phyloP scores from a whole-genome alignment of 2,888 invertebrate species.

The Drepana falcataria region DNA sequence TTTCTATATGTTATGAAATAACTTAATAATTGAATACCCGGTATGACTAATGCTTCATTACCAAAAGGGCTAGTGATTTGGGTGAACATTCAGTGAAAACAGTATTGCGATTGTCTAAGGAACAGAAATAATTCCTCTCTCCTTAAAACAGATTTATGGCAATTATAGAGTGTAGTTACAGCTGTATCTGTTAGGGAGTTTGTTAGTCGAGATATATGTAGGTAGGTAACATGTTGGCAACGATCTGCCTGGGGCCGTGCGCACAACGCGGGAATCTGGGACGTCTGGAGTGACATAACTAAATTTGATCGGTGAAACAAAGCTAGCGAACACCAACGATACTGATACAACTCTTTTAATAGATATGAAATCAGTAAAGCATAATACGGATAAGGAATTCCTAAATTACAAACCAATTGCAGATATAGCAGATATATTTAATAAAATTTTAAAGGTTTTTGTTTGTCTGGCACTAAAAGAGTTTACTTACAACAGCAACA shows the following conservation, averaged over 20 bases:
- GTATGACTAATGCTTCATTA: no score
- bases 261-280: constrained; percentile 70
- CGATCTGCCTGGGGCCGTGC: constrained; percentile 66
- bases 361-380: constrained; percentile 2
- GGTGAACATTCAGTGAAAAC: constrained; percentile 7
- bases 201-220: constrained; percentile 52
- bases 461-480: no score
- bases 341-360: constrained; percentile 35
- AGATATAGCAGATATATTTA: no score
- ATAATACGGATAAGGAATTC: not conserved
- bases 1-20: no score
- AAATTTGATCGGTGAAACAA: constrained; percentile 73
- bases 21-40: no score
- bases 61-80: no score
- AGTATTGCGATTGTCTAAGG: constrained; percentile 19
- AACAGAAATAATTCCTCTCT: not conserved
- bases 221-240: constrained; percentile 59
- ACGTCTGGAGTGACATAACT: constrained; percentile 77
- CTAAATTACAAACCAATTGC: not conserved
- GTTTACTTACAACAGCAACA: no score
- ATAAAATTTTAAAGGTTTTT: no score
- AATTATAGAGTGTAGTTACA: constrained; percentile 27
- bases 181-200: constrained; percentile 47
- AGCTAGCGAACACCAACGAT: constrained; percentile 56
- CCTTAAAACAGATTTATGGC: not conserved